Conservation (phyloP, 1,140 invertebrate species). For the Penaeus chinensis region DNA sequence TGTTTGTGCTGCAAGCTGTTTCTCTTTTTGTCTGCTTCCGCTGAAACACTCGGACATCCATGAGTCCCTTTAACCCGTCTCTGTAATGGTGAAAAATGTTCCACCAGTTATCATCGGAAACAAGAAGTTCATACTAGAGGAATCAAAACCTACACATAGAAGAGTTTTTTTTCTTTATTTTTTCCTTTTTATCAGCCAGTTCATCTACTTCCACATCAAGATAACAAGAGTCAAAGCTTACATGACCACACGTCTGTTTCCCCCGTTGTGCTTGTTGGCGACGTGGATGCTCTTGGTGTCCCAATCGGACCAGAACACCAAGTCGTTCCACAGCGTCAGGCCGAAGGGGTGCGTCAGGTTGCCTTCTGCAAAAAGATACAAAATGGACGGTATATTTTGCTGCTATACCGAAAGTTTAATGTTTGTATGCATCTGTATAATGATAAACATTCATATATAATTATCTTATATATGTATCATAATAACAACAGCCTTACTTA, state of each 20-base stretch:
- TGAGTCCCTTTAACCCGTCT: slow-evolving; percentile 66
- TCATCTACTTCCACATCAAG: neutral
- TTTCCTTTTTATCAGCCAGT: neutral
- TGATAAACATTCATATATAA: too few relatives aligned
- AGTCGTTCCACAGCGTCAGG: slow-evolving; percentile 72
- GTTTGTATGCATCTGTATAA: too few relatives aligned
- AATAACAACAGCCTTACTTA: slow-evolving; percentile 72
- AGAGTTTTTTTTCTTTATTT: too few relatives aligned
- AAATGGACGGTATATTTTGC: neutral
- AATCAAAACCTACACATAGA: too few relatives aligned
- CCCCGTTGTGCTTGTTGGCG: slow-evolving; percentile 81
- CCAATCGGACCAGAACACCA: slow-evolving; percentile 73
- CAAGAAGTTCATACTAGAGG: neutral
- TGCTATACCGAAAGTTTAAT: neutral
- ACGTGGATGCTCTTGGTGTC: slow-evolving; percentile 76
- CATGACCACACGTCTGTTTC: slow-evolving; percentile 74
- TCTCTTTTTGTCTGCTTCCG: slow-evolving; percentile 73
- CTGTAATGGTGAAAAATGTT: neutral
- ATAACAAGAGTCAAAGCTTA: slow-evolving; percentile 60
- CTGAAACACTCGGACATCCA: slow-evolving; percentile 89
- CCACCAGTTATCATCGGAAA: neutral
- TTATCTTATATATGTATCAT: too few relatives aligned
- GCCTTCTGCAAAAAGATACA: slow-evolving; percentile 36
- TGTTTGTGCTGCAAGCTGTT: slow-evolving; percentile 60
- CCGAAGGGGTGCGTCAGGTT: slow-evolving; percentile 71